These are phyloP conservation scores for Trialeurodes vaporariorum DNA, from an alignment of 1,140 invertebrate genomes.

Conservation along the genomic window DNA sequence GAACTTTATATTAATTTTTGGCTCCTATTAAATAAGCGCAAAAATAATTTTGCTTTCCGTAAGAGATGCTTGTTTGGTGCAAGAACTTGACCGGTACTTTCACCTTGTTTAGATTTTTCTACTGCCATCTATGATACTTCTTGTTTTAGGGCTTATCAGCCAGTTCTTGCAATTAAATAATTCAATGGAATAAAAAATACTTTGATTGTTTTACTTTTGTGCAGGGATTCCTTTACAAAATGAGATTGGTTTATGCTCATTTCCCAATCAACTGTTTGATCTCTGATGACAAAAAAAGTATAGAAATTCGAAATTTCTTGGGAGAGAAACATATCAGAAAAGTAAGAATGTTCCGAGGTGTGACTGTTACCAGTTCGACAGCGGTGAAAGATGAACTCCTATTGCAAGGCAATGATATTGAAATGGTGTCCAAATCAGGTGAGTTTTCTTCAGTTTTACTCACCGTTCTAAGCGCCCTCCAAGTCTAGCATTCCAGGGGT, in stretches of 20 bases:
- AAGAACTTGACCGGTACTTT: too few species aligned
- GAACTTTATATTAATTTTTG: too few species aligned
- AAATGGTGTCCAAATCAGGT: constrained; percentile 94
- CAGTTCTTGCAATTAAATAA: background rate
- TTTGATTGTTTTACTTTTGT: constrained; percentile 28
- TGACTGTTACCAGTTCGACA: constrained; percentile 85
- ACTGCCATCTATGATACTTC: too few species aligned
- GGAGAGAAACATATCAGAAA: constrained; percentile 95
- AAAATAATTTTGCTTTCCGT: too few species aligned
- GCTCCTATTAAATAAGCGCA: too few species aligned
- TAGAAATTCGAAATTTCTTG: constrained; percentile 98
- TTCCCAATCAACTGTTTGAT: constrained; percentile 99
- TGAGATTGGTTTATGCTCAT: constrained; percentile 99
- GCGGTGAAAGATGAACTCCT: constrained; percentile 98
- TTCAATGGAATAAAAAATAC: background rate
- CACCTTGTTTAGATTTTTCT: too few species aligned
- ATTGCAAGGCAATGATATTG: constrained; percentile 93
- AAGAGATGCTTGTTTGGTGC: too few species aligned
- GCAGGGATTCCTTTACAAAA: constrained; percentile 95
- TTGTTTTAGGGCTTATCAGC: too few species aligned
- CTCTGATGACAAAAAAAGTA: constrained; percentile 74
- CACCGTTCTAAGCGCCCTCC: too few species aligned
- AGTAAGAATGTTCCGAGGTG: constrained; percentile 91
- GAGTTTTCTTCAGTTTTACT: constrained; percentile 23
- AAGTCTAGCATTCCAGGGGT: too few species aligned